Percentiles rank a stretch among this genome's conserved stretches.
Conservation (phyloP, 2,888 invertebrate species). For the Spodoptera picta region DNA sequence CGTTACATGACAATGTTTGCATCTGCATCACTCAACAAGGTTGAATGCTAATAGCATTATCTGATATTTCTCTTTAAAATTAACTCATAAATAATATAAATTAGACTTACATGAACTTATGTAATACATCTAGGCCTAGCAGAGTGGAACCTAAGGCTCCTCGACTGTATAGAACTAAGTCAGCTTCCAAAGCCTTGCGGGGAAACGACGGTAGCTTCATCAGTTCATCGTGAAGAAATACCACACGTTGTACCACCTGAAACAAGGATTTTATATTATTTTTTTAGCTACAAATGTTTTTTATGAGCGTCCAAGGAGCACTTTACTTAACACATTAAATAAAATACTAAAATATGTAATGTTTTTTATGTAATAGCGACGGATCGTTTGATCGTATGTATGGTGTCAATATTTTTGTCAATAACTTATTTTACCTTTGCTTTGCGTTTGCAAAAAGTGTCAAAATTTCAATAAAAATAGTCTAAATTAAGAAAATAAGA, state of each 20-base stretch:
- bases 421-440: no score
- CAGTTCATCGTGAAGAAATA: constrained; percentile 99
- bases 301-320: no score
- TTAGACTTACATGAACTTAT: constrained; percentile 95
- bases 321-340: background rate
- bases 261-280: constrained; percentile 11
- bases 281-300: no score
- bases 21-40: no score
- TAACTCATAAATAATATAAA: background rate
- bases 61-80: no score
- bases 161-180: constrained; percentile 96
- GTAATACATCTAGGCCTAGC: constrained; percentile 97
- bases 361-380: no score
- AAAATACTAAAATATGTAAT: background rate
- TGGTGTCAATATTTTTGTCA: no score
- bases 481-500: background rate
- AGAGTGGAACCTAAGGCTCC: constrained; percentile 97
- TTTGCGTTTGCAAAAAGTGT: no score
- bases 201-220: constrained; percentile 99
- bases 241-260: constrained; percentile 98
- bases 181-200: constrained; percentile 98
- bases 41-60: no score
- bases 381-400: no score
- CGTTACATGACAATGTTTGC: no score
- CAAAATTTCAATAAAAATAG: no score